Evolutionary conservation across 2,797 vertebrate species (phyloP).

Genomic region (Todus mexicanus): DNA sequence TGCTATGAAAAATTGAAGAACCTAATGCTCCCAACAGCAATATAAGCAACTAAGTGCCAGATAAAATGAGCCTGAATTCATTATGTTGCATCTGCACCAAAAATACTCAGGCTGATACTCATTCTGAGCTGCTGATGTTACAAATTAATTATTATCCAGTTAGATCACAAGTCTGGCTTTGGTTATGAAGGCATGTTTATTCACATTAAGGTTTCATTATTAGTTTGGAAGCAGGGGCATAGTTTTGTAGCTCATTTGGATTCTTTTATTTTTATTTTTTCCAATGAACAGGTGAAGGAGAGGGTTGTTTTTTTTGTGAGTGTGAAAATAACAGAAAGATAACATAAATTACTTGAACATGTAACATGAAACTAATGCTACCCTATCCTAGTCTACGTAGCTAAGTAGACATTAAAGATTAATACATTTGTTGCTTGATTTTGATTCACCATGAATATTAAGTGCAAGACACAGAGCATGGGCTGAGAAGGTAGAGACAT

Average conservation of each 20-base stretch:
- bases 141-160: conserved; percentile 33
- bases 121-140: conserved; percentile 59
- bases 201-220: conserved; percentile 14
- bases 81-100: conserved; percentile 69
- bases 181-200: conserved; percentile 61
- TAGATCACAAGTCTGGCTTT: conserved; percentile 28
- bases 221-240: not conserved
- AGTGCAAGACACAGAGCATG: not conserved
- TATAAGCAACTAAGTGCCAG: conserved; percentile 33
- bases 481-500: not conserved
- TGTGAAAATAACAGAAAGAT: conserved; percentile 23
- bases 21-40: conserved; percentile 14
- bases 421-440: not conserved
- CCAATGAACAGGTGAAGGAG: not conserved
- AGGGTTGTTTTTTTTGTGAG: conserved; percentile 5
- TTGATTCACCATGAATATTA: not conserved
- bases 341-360: not conserved
- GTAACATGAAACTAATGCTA: not conserved
- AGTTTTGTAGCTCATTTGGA: not conserved
- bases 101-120: conserved; percentile 52
- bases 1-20: conserved; percentile 34
- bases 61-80: conserved; percentile 25
- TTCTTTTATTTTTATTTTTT: not conserved
- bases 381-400: not conserved
- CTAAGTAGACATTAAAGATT: conserved; percentile 6